A percentile compares a stretch with the other conserved stretches of the same genome.
phyloP scores from a whole-genome alignment of 2,113 vertebrate genomes.

The Pica pica region DNA sequence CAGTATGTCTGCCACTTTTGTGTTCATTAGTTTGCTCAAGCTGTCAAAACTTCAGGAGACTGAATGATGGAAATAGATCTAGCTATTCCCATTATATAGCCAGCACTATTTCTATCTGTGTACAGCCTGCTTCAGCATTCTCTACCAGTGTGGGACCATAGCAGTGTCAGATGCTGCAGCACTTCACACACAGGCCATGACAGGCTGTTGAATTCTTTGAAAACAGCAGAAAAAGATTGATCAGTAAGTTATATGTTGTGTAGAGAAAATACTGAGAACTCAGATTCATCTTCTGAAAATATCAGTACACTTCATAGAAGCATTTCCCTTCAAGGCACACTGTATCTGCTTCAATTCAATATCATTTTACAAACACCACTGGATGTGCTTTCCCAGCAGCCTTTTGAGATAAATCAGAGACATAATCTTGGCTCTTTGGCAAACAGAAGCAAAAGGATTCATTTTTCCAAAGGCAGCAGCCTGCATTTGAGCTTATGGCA shows the following conservation, averaged over 20 bases:
- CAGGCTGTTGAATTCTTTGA: background rate
- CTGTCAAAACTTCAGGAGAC: conserved; percentile 74
- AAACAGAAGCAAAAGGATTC: background rate
- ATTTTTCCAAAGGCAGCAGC: background rate
- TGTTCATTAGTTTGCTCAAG: conserved; percentile 68
- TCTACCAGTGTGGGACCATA: background rate
- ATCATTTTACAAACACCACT: background rate
- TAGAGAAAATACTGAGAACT: background rate
- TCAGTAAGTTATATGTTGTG: background rate
- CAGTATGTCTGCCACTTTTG: conserved; percentile 69
- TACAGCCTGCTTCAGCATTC: background rate
- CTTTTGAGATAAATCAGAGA: background rate
- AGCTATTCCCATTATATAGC: conserved; percentile 15
- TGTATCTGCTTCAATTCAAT: background rate
- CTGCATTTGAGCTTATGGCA: background rate
- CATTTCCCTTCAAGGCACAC: background rate
- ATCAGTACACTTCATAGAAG: background rate
- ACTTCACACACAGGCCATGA: background rate
- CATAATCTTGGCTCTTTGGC: background rate
- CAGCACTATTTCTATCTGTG: background rate
- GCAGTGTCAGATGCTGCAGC: background rate
- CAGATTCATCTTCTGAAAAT: background rate
- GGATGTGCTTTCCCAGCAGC: background rate
- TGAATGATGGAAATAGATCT: conserved; percentile 59
- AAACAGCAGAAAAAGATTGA: background rate